Evolutionary conservation across 2,888 invertebrate species (phyloP).

Genomic region (Andrena flavipes): DNA sequence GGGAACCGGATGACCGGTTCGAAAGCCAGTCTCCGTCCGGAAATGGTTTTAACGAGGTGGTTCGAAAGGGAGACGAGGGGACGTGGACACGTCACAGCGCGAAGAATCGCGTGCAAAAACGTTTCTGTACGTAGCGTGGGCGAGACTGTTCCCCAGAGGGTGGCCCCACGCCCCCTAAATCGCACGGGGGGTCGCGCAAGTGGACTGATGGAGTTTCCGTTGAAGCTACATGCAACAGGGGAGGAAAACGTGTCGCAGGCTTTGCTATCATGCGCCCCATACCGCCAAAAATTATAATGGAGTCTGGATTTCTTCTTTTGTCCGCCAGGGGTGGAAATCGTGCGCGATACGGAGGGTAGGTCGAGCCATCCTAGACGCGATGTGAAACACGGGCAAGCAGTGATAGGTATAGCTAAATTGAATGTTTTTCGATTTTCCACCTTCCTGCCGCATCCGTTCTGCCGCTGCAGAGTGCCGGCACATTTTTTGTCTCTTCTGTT

Average conservation of each 20-base stretch:
- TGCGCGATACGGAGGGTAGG: not conserved
- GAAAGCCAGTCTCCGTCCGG: constrained; percentile 45
- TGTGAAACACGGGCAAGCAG: not conserved
- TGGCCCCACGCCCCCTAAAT: not conserved
- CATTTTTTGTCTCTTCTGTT: not conserved
- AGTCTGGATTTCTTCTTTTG: constrained; percentile 1
- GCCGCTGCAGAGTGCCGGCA: not conserved
- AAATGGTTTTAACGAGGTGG: constrained; percentile 59
- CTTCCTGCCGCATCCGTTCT: not conserved
- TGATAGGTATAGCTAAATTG: constrained; percentile 3
- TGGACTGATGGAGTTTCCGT: constrained; percentile 27
- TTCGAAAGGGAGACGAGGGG: constrained; percentile 20
- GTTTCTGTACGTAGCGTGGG: not conserved
- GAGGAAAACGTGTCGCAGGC: too few relatives aligned
- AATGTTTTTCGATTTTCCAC: constrained; percentile 3
- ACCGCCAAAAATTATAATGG: not conserved
- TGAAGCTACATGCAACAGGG: constrained; percentile 21
- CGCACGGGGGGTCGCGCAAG: constrained; percentile 1
- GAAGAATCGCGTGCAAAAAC: constrained; percentile 40
- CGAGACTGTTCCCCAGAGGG: constrained; percentile 29
- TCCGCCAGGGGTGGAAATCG: not conserved
- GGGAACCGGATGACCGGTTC: constrained; percentile 37
- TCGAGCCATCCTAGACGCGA: not conserved
- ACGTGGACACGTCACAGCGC: constrained; percentile 26
- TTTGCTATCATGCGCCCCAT: not conserved